Conservation (phyloP, 2,888 invertebrate species). For the Ichneumoninae sp. region DNA sequence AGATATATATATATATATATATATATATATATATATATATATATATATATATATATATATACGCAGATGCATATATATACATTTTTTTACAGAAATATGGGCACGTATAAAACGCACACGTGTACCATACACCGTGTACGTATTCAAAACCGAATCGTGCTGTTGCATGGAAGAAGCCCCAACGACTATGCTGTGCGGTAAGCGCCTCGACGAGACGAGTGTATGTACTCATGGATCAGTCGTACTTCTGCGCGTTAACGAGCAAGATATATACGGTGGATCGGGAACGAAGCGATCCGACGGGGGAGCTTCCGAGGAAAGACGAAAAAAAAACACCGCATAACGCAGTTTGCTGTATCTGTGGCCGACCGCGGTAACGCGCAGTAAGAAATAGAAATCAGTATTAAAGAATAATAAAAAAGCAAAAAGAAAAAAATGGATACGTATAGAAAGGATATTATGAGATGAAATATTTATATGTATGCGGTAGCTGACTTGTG, state of each 20-base stretch:
- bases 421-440: not conserved
- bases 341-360: not conserved
- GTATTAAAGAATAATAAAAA: conserved; percentile 2
- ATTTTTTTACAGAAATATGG: not conserved
- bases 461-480: conserved; percentile 6
- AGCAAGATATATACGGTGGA: conserved; percentile 25
- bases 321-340: not conserved
- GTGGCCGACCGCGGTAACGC: conserved; percentile 3
- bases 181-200: conserved; percentile 16
- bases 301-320: not conserved
- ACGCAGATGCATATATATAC: too few relatives aligned
- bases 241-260: conserved; percentile 49
- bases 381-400: conserved; percentile 3
- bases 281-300: conserved; percentile 24
- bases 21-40: too few relatives aligned
- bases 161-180: conserved; percentile 33
- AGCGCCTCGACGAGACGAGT: conserved; percentile 10
- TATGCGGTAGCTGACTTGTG: conserved; percentile 3
- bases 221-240: conserved; percentile 32
- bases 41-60: too few relatives aligned
- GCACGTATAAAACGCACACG: not conserved
- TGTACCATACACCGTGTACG: not conserved
- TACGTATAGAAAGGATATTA: not conserved
- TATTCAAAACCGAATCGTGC: not conserved
- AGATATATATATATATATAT: not conserved